Percentiles rank a stretch among this genome's conserved stretches.
These are phyloP conservation scores for Megalonaias nervosa DNA, from an alignment of 1,140 invertebrate species.

Conservation along the genomic window DNA sequence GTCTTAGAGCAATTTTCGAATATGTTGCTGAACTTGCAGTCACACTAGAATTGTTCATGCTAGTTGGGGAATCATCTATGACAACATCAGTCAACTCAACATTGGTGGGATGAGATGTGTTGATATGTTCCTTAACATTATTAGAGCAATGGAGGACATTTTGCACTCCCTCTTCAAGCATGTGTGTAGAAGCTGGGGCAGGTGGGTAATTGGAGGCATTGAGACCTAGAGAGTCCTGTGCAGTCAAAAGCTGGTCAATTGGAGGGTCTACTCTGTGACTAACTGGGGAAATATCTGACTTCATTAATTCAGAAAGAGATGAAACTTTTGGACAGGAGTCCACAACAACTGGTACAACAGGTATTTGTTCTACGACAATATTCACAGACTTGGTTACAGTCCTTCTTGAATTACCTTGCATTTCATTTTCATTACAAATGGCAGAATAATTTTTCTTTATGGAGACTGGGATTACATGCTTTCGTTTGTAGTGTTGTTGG, in stretches of 20 bases:
- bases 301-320: neutral
- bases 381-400: neutral
- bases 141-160: neutral
- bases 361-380: neutral
- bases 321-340: neutral
- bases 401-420: neutral
- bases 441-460: neutral
- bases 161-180: neutral
- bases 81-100: conserved; percentile 3
- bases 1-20: neutral
- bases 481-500: conserved; percentile 45
- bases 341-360: neutral
- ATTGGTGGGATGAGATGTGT: neutral
- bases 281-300: conserved; percentile 1
- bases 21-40: neutral
- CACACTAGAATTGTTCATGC: neutral
- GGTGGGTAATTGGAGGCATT: neutral
- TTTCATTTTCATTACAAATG: neutral
- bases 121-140: neutral
- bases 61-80: neutral
- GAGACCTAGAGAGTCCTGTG: neutral
- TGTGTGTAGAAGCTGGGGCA: no score
- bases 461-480: conserved; percentile 40
- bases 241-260: neutral
- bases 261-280: neutral